Conservation (phyloP, 2,888 invertebrate species). For the Ceriagrion tenellum region DNA sequence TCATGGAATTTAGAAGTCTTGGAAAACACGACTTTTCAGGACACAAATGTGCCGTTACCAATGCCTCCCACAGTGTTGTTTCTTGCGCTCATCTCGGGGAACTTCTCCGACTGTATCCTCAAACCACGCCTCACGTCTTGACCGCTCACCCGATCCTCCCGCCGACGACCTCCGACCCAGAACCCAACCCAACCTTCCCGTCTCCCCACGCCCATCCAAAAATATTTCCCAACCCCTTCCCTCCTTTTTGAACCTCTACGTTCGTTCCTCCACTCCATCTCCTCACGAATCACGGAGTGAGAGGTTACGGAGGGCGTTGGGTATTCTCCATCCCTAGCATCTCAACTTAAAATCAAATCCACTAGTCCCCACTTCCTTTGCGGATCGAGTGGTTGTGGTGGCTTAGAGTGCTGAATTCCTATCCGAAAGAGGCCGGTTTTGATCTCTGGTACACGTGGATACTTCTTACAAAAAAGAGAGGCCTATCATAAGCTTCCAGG, state of each 20-base stretch:
- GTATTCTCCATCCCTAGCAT: background rate
- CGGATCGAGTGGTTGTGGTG: no score
- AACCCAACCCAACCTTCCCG: background rate
- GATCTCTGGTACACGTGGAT: no score
- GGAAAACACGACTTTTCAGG: background rate
- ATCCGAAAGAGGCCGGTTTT: no score
- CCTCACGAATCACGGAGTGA: background rate
- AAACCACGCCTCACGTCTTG: background rate
- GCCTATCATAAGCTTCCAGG: no score
- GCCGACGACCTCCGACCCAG: background rate
- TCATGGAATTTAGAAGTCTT: background rate
- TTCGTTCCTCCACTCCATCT: background rate
- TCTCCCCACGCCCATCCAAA: no score
- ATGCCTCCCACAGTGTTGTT: background rate
- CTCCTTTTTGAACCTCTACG: background rate
- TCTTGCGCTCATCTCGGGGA: background rate
- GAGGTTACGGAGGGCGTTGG: conserved; percentile 46
- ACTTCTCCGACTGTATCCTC: background rate
- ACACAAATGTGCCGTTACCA: background rate
- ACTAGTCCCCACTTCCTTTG: background rate
- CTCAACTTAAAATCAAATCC: background rate
- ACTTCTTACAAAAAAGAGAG: no score
- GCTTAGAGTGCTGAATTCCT: no score
- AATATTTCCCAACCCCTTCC: background rate
- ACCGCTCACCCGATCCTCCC: background rate